Percentiles rank a stretch among this genome's conserved stretches.
These are phyloP conservation scores for Radopholus similis DNA, from an alignment of 1,140 invertebrate species.

Conservation along the genomic window DNA sequence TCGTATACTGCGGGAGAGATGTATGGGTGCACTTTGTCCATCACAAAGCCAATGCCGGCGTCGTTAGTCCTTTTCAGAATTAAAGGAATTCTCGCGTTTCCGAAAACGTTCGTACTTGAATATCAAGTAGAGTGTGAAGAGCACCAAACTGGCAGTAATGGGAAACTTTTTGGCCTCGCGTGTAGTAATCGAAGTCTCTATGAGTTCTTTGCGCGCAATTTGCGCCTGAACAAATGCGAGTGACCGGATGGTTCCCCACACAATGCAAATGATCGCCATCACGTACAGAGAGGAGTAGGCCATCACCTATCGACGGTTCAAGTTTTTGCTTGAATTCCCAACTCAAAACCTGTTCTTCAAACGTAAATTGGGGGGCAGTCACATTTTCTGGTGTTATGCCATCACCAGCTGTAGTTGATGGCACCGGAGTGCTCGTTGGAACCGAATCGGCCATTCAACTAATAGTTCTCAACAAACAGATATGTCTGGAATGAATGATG, in stretches of 20 bases:
- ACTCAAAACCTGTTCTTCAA: slow-evolving; percentile 36
- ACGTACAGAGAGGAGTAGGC: slow-evolving; percentile 44
- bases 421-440: too few relatives aligned
- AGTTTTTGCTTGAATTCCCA: not conserved
- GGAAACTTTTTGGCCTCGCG: slow-evolving; percentile 41
- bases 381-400: slow-evolving; percentile 8
- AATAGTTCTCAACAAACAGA: too few relatives aligned
- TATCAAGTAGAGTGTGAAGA: slow-evolving; percentile 47
- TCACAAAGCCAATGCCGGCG: slow-evolving; percentile 16
- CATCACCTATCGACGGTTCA: slow-evolving; percentile 24
- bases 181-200: slow-evolving; percentile 44
- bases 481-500: too few relatives aligned
- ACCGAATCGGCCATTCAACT: too few relatives aligned
- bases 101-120: slow-evolving; percentile 38
- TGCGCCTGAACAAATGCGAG: slow-evolving; percentile 32
- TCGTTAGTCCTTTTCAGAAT: slow-evolving; percentile 12
- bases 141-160: slow-evolving; percentile 42
- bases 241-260: slow-evolving; percentile 48
- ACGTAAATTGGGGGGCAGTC: slow-evolving; percentile 23
- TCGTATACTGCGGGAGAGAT: slow-evolving; percentile 17
- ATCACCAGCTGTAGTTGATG: not conserved
- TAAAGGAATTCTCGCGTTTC: slow-evolving; percentile 5
- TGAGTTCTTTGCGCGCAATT: slow-evolving; percentile 33
- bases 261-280: slow-evolving; percentile 48
- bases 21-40: slow-evolving; percentile 16